These are phyloP conservation scores for Sphenodon punctatus DNA, from an alignment of 2,797 vertebrate genomes.

Conservation along the genomic window DNA sequence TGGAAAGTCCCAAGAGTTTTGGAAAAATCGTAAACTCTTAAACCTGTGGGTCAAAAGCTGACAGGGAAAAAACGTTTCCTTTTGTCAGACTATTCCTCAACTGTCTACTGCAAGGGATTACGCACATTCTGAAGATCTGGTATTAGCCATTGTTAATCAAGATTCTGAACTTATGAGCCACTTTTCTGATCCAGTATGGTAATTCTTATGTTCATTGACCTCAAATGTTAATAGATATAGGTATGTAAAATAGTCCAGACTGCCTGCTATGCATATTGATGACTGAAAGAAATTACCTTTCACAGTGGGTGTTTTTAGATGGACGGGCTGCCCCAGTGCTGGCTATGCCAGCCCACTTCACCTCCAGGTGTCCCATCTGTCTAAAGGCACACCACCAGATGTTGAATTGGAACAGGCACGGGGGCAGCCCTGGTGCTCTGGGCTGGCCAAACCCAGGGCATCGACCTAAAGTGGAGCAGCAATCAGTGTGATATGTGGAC, in stretches of 20 bases:
- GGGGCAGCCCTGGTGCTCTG: no score
- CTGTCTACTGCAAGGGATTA: not conserved
- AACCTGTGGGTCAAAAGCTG: not conserved
- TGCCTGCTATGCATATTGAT: not conserved
- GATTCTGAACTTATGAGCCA: not conserved
- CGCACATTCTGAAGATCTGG: not conserved
- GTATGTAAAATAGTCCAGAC: not conserved
- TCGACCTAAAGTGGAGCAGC: no score
- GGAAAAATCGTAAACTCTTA: not conserved
- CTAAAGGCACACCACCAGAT: no score
- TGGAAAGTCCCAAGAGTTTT: not conserved
- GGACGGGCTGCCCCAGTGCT: no score
- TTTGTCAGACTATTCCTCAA: not conserved
- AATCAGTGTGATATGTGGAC: no score
- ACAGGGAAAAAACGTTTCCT: not conserved
- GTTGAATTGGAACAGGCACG: no score
- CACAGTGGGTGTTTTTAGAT: no score
- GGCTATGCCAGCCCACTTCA: no score
- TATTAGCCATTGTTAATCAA: not conserved
- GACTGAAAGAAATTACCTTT: not conserved
- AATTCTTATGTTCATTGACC: not conserved
- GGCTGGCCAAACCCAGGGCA: no score
- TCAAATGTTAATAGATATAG: not conserved
- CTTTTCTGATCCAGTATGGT: not conserved
- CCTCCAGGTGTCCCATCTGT: no score